Evolutionary conservation across 2,113 vertebrate genomes (phyloP), one percentile per base, ranked within the genome.

Genomic region (Pangasianodon hypophthalmus): DNA sequence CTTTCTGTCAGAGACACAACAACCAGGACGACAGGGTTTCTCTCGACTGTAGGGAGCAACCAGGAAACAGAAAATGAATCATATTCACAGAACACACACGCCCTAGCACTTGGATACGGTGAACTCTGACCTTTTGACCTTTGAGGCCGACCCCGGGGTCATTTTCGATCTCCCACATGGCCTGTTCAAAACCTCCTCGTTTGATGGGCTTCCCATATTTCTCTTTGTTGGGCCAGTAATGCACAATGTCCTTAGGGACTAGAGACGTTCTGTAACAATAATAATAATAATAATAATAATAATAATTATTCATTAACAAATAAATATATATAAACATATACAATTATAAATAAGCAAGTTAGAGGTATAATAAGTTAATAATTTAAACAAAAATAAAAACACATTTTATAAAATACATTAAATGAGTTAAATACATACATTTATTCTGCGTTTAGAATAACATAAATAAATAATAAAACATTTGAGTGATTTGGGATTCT

Each of bases 131-230:
- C 95, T 97, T 97, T 67, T 95, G 94, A 93, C 95, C 97, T 93
- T 96, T 98, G 82, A 97, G 97, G n/a, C 98, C 96, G 48, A 99
- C 95, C 89, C 96, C 97, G 0, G 98, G 98, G 19, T 97, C 97
- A 93, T 99, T 98, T 93, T 99, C 98, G 41, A 99, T 98, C 95
- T 99, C 98, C 98, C 98, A 99, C 93, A 99, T 96, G 6, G 97
- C 98, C 95, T 98, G 97, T 29, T 97, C 93, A 94, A 99, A 99
- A 37, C 98, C 98, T 92, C 97, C 97, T 88, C 97, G 96, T 92
- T 97, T 98, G 90, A 97, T 97, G 88, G 97, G 95, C 87, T 96
- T 97, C 90, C 97, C 97, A 13, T 98, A 98, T 92, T 97, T 98
- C 54, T 95, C 94, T 94, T 99, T 99, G 96, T 99, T 98, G 87